A percentile compares a stretch with the other conserved stretches of the same genome.
These are phyloP conservation scores for Lepetodrilus schrolli DNA, from an alignment of 2,888 invertebrate species.

Conservation along the genomic window DNA sequence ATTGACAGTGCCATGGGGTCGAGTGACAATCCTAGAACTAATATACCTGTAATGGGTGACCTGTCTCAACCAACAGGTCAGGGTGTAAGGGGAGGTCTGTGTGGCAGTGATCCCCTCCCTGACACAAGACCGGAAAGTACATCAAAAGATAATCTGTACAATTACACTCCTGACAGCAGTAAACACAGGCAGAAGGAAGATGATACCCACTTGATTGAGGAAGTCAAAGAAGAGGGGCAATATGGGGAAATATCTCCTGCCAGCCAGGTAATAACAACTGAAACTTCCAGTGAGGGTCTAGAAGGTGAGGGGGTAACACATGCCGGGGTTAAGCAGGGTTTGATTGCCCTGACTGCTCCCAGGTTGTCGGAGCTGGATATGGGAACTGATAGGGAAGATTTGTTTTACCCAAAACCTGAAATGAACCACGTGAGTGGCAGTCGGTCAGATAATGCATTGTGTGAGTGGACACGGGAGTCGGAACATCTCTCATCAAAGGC, in stretches of 20 bases:
- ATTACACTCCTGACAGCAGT: neutral
- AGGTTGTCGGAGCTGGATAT: neutral
- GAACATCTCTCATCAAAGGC: neutral
- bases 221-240: conserved; percentile 5
- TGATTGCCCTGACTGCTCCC: neutral
- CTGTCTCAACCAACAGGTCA: neutral
- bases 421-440: neutral
- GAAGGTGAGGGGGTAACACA: neutral
- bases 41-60: too few relatives aligned
- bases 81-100: neutral
- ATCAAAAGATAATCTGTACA: neutral
- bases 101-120: neutral
- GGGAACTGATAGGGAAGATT: neutral
- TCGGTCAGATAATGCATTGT: neutral
- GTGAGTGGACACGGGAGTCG: neutral
- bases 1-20: too few relatives aligned
- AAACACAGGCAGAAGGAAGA: conserved; percentile 1
- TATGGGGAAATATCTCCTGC: neutral
- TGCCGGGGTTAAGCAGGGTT: neutral
- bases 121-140: neutral
- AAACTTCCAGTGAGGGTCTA: neutral
- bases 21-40: too few relatives aligned
- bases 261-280: neutral
- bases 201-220: neutral
- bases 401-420: neutral